phyloP scores from a whole-genome alignment of 1,140 invertebrate genomes.

The Cotesia vestalis region DNA sequence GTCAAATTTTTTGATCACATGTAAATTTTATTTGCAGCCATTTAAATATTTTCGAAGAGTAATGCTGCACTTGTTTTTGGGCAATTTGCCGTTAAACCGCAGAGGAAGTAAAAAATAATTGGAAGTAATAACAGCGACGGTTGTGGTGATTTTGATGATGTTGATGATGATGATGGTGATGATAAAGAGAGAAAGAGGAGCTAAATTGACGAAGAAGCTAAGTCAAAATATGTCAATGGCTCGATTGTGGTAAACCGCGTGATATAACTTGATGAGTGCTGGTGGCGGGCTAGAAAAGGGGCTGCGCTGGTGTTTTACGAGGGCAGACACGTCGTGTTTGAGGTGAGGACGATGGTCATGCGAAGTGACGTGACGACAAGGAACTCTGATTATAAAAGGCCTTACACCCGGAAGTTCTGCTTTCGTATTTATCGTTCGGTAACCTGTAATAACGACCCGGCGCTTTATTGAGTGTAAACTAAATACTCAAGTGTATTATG shows the following conservation, averaged over 20 bases:
- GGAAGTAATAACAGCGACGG: background rate
- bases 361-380: slow-evolving; percentile 61
- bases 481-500: too few relatives aligned
- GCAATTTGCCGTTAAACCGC: slow-evolving; percentile 27
- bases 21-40: too few relatives aligned
- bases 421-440: background rate
- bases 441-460: too few relatives aligned
- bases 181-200: slow-evolving; percentile 1
- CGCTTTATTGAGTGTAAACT: too few relatives aligned
- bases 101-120: slow-evolving; percentile 23
- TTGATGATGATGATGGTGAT: background rate
- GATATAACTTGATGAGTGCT: slow-evolving; percentile 34
- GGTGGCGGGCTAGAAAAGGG: slow-evolving; percentile 8
- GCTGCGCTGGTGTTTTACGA: background rate
- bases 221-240: slow-evolving; percentile 64
- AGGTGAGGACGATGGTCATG: slow-evolving; percentile 31
- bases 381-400: slow-evolving; percentile 2
- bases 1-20: too few relatives aligned
- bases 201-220: slow-evolving; percentile 28
- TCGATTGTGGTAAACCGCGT: slow-evolving; percentile 59
- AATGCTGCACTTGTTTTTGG: slow-evolving; percentile 10
- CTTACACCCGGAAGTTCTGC: slow-evolving; percentile 24
- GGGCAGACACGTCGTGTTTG: background rate
- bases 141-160: background rate
- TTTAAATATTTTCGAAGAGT: background rate